phyloP scores from a whole-genome alignment of 2,113 vertebrate species.

The Otis tarda region DNA sequence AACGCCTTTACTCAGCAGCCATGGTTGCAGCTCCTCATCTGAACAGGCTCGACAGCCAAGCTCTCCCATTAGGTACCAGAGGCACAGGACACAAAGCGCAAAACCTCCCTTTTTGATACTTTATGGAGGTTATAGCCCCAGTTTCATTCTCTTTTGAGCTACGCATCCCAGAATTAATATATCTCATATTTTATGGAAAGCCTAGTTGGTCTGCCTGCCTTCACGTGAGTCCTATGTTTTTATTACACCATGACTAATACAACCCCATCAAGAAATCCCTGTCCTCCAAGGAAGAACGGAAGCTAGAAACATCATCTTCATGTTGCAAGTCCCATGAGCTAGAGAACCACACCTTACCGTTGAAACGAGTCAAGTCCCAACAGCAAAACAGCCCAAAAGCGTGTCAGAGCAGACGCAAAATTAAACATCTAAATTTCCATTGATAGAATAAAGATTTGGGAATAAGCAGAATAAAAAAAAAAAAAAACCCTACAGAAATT shows the following conservation, averaged over 20 bases:
- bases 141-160: background rate
- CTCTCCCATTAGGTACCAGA: background rate
- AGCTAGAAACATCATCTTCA: background rate
- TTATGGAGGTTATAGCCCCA: background rate
- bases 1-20: background rate
- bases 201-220: background rate
- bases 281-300: background rate
- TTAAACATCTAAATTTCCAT: background rate
- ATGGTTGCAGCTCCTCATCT: background rate
- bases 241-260: background rate
- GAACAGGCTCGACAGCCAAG: background rate
- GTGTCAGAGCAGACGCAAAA: background rate
- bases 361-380: background rate
- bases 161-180: background rate
- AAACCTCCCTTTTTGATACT: background rate
- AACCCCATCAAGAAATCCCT: background rate
- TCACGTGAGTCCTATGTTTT: rapidly evolving
- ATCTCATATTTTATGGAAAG: background rate
- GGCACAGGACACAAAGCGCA: background rate
- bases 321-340: rapidly evolving
- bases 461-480: background rate
- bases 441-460: background rate
- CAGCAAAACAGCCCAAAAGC: rapidly evolving
- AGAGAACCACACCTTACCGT: background rate
- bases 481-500: background rate